These are phyloP conservation scores for Synergus laeviventris DNA, from an alignment of 2,888 invertebrate species.

Conservation along the genomic window DNA sequence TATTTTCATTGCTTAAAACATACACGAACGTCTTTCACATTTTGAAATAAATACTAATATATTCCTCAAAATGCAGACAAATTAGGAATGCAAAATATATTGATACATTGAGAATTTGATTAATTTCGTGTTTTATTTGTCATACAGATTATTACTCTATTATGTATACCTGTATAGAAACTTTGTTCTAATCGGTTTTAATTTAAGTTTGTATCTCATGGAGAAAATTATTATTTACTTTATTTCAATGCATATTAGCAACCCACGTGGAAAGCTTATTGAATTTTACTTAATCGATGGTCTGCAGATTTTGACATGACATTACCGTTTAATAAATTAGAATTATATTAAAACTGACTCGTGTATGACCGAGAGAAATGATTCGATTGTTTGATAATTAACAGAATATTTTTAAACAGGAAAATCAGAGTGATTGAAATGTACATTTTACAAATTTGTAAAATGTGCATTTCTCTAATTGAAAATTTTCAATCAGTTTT, in stretches of 20 bases:
- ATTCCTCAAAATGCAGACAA: too few relatives aligned
- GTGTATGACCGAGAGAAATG: neutral
- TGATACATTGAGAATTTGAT: too few relatives aligned
- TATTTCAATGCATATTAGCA: neutral
- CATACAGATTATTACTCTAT: too few relatives aligned
- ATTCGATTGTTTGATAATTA: neutral
- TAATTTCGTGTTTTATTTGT: too few relatives aligned
- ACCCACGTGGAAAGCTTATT: neutral
- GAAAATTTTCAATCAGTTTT: too few relatives aligned
- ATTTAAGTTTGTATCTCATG: neutral
- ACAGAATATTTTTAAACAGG: neutral
- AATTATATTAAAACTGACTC: neutral
- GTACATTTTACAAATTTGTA: neutral
- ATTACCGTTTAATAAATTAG: neutral
- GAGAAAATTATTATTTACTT: neutral
- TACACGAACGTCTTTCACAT: neutral
- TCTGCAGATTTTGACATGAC: neutral
- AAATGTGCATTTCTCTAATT: too few relatives aligned
- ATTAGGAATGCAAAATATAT: too few relatives aligned
- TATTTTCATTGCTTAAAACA: neutral
- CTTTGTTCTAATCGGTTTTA: neutral
- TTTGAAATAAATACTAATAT: too few relatives aligned
- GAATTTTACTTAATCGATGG: neutral
- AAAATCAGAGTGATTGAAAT: neutral
- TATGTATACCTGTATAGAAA: neutral